Percentiles rank a stretch among this genome's conserved stretches.
These are phyloP conservation scores for Lerista edwardsae DNA, from an alignment of 2,797 vertebrate species.

Conservation along the genomic window DNA sequence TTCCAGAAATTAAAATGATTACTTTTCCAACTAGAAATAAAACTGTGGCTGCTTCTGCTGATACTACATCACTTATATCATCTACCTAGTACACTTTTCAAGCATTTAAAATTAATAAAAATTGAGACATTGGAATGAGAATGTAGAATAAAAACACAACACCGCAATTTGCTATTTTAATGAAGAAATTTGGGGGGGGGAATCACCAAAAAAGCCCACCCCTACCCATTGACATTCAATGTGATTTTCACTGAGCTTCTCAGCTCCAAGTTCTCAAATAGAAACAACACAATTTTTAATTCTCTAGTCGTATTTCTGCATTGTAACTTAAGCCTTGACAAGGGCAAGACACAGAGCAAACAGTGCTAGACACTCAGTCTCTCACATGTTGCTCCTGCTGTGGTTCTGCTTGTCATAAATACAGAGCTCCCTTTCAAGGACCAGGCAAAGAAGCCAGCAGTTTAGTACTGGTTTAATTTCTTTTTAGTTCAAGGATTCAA, in stretches of 20 bases:
- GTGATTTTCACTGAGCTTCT: not conserved
- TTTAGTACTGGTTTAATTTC: slow-evolving; percentile 4
- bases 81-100: too few species aligned
- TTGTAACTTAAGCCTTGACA: slow-evolving; percentile 6
- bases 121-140: too few species aligned
- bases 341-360: not conserved
- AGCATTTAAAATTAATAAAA: too few species aligned
- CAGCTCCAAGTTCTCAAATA: not conserved
- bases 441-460: not conserved
- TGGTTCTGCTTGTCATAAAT: not conserved
- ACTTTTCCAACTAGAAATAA: too few species aligned
- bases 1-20: too few species aligned
- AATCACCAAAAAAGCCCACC: too few species aligned
- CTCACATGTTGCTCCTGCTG: not conserved
- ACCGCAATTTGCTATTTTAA: too few species aligned
- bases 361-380: not conserved
- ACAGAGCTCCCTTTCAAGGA: not conserved
- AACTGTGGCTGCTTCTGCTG: too few species aligned
- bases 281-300: not conserved
- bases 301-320: not conserved
- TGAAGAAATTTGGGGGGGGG: too few species aligned
- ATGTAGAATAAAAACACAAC: too few species aligned
- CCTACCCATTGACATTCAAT: not conserved
- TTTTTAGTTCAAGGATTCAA: not conserved
- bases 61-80: too few species aligned